These are phyloP conservation scores for Grus americana DNA, from an alignment of 2,113 vertebrate genomes.

Conservation along the genomic window DNA sequence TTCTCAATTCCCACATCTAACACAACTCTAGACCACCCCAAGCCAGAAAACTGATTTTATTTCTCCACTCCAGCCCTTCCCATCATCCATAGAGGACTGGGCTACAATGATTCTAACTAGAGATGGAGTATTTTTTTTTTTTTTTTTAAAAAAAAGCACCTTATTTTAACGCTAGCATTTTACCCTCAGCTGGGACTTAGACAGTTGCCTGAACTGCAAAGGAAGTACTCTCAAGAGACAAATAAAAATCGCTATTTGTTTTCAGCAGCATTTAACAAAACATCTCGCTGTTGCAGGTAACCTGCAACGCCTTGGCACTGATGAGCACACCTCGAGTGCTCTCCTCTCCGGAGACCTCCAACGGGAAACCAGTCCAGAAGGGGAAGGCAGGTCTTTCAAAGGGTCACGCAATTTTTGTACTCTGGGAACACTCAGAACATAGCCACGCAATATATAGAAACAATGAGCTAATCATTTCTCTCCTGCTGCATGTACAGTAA, in stretches of 20 bases:
- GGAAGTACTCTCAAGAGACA: not conserved
- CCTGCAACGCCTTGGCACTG: not conserved
- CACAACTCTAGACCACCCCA: not conserved
- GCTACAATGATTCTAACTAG: not conserved
- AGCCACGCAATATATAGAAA: not conserved
- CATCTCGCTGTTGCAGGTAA: accelerated
- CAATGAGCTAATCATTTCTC: not conserved
- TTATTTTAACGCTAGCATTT: not conserved
- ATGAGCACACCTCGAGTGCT: accelerated
- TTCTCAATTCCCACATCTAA: not conserved
- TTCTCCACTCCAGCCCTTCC: not conserved
- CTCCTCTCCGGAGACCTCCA: not conserved
- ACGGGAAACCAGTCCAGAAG: not conserved
- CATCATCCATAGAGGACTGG: not conserved
- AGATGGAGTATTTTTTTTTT: not conserved
- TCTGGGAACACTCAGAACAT: not conserved
- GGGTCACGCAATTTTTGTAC: too few species aligned
- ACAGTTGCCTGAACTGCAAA: not conserved
- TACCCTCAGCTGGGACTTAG: not conserved
- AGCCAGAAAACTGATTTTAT: not conserved
- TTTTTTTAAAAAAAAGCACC: too few species aligned
- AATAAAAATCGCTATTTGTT: not conserved
- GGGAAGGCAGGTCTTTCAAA: not conserved
- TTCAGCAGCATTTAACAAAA: not conserved
- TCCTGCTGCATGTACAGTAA: not conserved